Evolutionary conservation across 2,888 invertebrate species (phyloP).

Genomic region (Phania funesta): DNA sequence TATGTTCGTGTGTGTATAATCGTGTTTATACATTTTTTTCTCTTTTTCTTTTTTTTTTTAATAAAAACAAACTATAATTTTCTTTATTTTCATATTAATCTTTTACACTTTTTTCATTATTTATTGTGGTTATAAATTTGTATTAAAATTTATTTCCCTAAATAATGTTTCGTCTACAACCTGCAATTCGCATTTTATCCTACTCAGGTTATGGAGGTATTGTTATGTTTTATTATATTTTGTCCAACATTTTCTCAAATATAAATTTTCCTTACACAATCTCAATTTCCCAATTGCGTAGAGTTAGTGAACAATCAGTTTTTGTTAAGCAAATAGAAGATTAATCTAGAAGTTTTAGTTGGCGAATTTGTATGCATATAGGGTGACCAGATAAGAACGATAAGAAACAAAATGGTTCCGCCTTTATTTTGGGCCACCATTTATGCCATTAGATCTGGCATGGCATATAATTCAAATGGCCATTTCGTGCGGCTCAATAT

Average conservation of each 20-base stretch:
- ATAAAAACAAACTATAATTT: background rate
- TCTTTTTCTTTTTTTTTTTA: constrained; percentile 43
- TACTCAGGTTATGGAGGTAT: constrained; percentile 76
- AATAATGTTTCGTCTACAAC: constrained; percentile 15
- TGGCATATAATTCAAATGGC: too few species aligned
- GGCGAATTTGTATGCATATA: too few species aligned
- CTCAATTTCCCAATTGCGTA: background rate
- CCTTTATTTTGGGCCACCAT: too few species aligned
- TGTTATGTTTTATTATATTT: constrained; percentile 64
- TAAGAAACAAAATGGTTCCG: too few species aligned
- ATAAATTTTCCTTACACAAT: too few species aligned
- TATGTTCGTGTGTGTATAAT: constrained; percentile 22
- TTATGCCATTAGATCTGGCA: too few species aligned
- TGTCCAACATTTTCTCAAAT: constrained; percentile 11
- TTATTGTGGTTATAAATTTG: constrained; percentile 43
- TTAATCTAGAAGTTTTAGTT: too few species aligned
- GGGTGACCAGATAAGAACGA: too few species aligned
- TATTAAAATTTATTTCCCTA: constrained; percentile 48
- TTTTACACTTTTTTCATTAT: constrained; percentile 40
- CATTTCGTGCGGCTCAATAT: too few species aligned
- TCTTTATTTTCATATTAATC: constrained; percentile 11
- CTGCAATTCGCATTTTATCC: constrained; percentile 24
- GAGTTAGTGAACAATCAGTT: background rate
- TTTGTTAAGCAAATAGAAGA: too few species aligned
- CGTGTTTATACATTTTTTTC: constrained; percentile 33